Base-by-base conservation (phyloP, 2,797 vertebrate genomes). In the Sebastes nivosus region DNA sequence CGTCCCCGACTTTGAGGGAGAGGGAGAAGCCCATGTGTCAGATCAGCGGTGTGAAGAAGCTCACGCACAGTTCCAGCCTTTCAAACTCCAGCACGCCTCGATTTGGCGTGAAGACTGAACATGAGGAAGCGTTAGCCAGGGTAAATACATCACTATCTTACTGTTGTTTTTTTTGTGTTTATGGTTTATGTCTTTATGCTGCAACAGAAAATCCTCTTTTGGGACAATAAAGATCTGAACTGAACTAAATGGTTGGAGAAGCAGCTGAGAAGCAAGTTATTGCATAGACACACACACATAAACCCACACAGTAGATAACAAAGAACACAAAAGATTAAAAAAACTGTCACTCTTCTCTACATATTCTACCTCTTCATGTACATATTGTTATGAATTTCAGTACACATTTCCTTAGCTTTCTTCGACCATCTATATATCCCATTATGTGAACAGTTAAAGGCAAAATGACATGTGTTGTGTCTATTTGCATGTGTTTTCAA, bases 1-100 rank as follows among this genome's bases (percentile, higher is more conserved):
- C 96, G 2, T 97, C 97, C 9, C 97, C 97, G n/a, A 96, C 95
- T 2, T 92, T 94, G 91, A 96, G 97, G 89, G 97, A 98, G 80
- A 92, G 93, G 65, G 97, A 97, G 81, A 96, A 97, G 87, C 97
- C 97, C 76, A 98, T 98, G 97, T 97, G 96, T 90, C 97, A 97
- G 89, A 98, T 98, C 93, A 98, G 96, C 1, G 97, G 97, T 0
- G 96, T 98, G 82, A 97, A 96, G 94, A 98, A 97, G 86, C 94
- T 97, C 72, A 95, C 89, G 3, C 97, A 97, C 90, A 96, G 96
- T 79, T 96, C 95, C 89, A 97, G 96, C 93, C 95, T 97, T 89
- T 95, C 95, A 34, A 95, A 96, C 87, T 94, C 96, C 64, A 92
- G 94, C 86, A 83, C 97, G 92, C 97, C 97, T 68, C 96, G 96